A percentile compares a stretch with the other conserved stretches of the same genome.
Evolutionary conservation across 2,888 invertebrate species (phyloP).

Genomic region (Synergus laeviventris): DNA sequence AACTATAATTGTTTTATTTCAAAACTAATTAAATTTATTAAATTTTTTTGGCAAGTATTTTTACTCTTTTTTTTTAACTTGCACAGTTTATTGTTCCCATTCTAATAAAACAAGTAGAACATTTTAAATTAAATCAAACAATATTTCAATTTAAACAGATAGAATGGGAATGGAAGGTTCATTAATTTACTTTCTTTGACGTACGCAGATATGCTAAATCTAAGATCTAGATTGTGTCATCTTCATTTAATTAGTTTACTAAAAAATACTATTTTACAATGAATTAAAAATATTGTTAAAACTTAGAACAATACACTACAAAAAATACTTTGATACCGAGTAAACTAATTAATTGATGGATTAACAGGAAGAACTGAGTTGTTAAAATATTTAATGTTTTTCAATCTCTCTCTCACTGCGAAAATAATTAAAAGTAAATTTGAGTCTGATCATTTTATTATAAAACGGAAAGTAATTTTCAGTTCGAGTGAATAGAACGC

Average conservation of each 20-base stretch:
- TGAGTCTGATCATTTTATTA: neutral
- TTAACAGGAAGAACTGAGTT: neutral
- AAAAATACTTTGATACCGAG: neutral
- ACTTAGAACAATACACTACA: neutral
- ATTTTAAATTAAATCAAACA: neutral
- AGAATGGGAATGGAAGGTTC: slow-evolving; percentile 20
- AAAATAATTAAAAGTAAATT: neutral
- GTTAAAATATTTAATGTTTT: neutral
- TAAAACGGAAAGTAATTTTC: neutral
- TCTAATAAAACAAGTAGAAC: neutral
- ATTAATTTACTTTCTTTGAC: slow-evolving; percentile 34
- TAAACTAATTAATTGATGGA: slow-evolving; percentile 12
- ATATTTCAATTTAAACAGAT: neutral
- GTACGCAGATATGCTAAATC: slow-evolving; percentile 5
- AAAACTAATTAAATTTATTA: neutral
- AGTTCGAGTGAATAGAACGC: neutral
- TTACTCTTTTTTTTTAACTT: no score
- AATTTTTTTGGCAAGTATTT: neutral
- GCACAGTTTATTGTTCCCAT: slow-evolving; percentile 18
- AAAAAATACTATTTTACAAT: neutral
- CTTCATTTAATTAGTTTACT: slow-evolving; percentile 14
- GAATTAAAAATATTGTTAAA: neutral
- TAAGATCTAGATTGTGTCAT: slow-evolving; percentile 3
- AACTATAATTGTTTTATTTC: neutral
- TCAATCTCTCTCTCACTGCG: slow-evolving; percentile 10